Evolutionary conservation across 2,113 vertebrate genomes (phyloP).

Genomic region (Dasyornis broadbenti): DNA sequence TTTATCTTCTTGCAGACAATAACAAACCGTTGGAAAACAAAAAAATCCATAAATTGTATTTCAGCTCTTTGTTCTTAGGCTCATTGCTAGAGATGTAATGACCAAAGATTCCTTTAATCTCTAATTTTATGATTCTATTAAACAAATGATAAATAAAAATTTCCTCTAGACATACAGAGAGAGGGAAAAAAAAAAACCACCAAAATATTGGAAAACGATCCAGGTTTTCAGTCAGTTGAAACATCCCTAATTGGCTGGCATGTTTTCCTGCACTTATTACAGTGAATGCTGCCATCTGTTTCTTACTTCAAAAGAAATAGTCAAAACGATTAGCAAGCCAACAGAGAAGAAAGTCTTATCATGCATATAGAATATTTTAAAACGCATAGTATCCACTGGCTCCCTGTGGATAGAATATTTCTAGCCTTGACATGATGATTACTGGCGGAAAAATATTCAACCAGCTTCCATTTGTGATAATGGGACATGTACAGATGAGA

Average conservation of each 20-base stretch:
- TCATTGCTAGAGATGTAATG: background rate
- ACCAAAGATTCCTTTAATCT: background rate
- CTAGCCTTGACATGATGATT: background rate
- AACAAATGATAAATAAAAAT: conserved; percentile 31
- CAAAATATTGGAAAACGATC: conserved; percentile 18
- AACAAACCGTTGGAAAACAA: background rate
- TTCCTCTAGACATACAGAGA: background rate
- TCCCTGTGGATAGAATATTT: conserved; percentile 7
- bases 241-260: conserved; percentile 44
- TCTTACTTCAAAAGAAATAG: conserved; percentile 52
- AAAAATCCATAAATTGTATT: background rate
- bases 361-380: background rate
- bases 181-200: background rate
- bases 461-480: background rate
- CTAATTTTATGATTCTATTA: background rate
- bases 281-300: conserved; percentile 57
- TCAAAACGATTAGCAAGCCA: conserved; percentile 33
- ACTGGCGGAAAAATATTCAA: background rate
- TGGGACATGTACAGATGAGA: background rate
- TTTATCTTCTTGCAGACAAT: background rate
- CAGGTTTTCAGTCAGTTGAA: conserved; percentile 37
- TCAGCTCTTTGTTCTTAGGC: background rate
- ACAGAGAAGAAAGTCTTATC: background rate
- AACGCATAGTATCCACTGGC: background rate
- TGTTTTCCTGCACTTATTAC: conserved; percentile 40